These are phyloP conservation scores for Drosophila koepferae DNA, from an alignment of 2,888 invertebrate genomes.

Conservation along the genomic window DNA sequence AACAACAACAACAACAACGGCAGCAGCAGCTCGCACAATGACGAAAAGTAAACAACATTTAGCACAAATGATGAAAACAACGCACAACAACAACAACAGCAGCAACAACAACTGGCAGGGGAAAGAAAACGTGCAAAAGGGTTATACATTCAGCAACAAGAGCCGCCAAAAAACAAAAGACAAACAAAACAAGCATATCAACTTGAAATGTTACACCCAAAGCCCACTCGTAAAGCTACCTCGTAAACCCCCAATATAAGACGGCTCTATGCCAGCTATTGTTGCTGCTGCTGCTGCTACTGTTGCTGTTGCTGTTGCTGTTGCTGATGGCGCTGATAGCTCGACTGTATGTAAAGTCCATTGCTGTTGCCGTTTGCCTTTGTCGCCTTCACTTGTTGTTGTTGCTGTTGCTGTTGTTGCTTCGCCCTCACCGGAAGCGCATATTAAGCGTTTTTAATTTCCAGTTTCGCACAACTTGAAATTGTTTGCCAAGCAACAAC, in stretches of 20 bases:
- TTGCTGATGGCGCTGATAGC: constrained; percentile 62
- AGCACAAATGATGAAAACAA: constrained; percentile 58
- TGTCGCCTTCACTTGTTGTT: constrained; percentile 14
- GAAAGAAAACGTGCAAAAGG: constrained; percentile 64
- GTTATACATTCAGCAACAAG: constrained; percentile 49
- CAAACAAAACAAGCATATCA: constrained; percentile 76
- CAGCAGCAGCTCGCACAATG: constrained; percentile 42
- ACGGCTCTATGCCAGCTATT: not conserved
- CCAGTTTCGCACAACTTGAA: constrained; percentile 62
- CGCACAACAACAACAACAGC: constrained; percentile 11
- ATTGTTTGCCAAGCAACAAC: constrained; percentile 49
- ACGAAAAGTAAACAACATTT: constrained; percentile 78
- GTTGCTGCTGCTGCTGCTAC: constrained; percentile 16
- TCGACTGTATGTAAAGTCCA: constrained; percentile 36
- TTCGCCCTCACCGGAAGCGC: constrained; percentile 67
- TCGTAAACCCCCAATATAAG: constrained; percentile 1
- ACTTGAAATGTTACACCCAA: constrained; percentile 54
- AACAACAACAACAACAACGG: constrained; percentile 32
- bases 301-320: constrained; percentile 29
- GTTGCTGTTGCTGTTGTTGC: not conserved
- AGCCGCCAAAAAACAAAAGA: constrained; percentile 63
- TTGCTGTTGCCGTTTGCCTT: constrained; percentile 19
- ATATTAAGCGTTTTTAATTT: constrained; percentile 76
- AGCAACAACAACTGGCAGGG: constrained; percentile 11
- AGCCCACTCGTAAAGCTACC: constrained; percentile 5